Evolutionary conservation across 2,797 vertebrate species (phyloP).

Genomic region (Xiphophorus birchmanni): DNA sequence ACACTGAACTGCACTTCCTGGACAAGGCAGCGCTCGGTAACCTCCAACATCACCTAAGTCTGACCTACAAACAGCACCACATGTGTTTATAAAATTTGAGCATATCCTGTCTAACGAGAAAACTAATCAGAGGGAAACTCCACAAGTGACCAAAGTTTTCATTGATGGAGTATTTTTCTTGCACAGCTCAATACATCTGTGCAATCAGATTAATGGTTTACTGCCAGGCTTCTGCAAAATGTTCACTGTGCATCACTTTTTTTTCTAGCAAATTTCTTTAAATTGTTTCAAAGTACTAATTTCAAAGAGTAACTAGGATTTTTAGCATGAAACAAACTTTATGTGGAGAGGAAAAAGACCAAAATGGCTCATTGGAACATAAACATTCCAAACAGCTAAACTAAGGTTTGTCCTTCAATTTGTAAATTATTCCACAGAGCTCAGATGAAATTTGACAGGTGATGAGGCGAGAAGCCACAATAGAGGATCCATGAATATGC

Average conservation of each 20-base stretch:
- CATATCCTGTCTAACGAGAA: not conserved
- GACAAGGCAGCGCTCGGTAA: constrained; percentile 90
- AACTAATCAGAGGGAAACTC: not conserved
- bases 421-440: not conserved
- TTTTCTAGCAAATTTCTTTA: not conserved
- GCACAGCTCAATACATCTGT: not conserved
- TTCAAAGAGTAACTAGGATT: not conserved
- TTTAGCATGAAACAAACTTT: not conserved
- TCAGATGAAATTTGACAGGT: not conserved
- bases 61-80: not conserved
- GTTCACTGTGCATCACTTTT: not conserved
- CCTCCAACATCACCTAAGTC: not conserved
- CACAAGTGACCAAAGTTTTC: not conserved
- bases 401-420: not conserved
- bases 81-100: not conserved
- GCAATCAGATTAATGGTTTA: not conserved
- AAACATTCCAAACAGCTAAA: not conserved
- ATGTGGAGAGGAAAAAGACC: not conserved
- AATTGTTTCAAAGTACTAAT: not conserved
- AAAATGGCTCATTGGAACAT: not conserved
- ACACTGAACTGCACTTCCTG: constrained; percentile 89
- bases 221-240: not conserved
- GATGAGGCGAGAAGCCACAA: not conserved
- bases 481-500: not conserved
- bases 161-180: not conserved